Conservation (phyloP, 2,797 vertebrate genomes). For the Cossypha caffra region DNA sequence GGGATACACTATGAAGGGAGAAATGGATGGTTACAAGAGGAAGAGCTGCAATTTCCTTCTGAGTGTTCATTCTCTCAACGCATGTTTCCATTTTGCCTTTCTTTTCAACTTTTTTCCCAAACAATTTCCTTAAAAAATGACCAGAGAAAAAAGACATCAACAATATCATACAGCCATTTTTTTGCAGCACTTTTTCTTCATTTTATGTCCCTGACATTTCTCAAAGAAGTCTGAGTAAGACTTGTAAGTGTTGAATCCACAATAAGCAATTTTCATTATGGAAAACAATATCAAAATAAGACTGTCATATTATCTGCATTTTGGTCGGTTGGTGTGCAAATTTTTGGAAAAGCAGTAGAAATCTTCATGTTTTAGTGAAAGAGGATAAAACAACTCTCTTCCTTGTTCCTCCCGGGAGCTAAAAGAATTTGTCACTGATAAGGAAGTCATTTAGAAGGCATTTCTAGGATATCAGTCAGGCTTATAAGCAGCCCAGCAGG, state of each 20-base stretch:
- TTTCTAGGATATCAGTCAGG: slow-evolving; percentile 65
- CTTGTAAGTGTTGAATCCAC: fast-evolving
- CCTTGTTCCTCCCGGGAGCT: slow-evolving; percentile 34
- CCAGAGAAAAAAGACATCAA: not conserved
- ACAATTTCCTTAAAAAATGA: not conserved
- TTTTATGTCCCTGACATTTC: not conserved
- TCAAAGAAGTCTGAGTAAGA: not conserved
- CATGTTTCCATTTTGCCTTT: not conserved
- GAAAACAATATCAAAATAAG: not conserved
- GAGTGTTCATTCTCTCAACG: not conserved
- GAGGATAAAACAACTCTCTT: slow-evolving; percentile 34
- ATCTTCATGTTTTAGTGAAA: not conserved
- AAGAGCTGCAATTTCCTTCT: not conserved
- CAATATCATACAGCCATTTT: not conserved
- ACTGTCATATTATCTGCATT: not conserved
- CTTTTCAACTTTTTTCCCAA: not conserved
- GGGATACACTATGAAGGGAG: not conserved
- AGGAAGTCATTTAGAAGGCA: slow-evolving; percentile 68
- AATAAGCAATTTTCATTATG: not conserved
- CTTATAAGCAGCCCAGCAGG: slow-evolving; percentile 57
- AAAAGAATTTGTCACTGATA: slow-evolving; percentile 63
- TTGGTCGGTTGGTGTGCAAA: not conserved
- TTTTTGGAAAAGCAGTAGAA: not conserved
- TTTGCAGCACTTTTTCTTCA: not conserved
- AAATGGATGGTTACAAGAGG: not conserved